Evolutionary conservation across 37 sponge, comb jelly and placozoan genomes (phyloP).

Genomic region (Bolinopsis microptera): DNA sequence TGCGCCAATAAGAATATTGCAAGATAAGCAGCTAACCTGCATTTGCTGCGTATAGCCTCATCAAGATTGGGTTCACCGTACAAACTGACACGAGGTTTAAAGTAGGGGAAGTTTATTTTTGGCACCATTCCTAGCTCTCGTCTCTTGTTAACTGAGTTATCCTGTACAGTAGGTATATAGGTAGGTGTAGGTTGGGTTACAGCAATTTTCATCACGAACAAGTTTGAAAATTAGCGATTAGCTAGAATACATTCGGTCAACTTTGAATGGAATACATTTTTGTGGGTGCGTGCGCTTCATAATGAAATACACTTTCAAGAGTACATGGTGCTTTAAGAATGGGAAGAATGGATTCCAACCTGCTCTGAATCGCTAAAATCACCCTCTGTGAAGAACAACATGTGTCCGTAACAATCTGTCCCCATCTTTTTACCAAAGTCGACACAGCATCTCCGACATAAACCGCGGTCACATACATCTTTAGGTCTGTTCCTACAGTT

Average conservation of each 20-base stretch:
- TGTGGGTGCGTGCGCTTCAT: no score
- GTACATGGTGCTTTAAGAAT: no score
- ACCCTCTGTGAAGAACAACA: slow-evolving; percentile 60
- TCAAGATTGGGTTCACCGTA: slow-evolving; percentile 63
- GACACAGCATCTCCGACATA: slow-evolving; percentile 47
- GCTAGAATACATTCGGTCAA: no score
- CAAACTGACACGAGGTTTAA: slow-evolving; percentile 32
- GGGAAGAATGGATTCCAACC: no score
- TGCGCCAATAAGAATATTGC: no score
- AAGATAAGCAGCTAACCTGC: no score
- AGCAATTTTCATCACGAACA: no score
- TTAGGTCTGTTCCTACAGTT: slow-evolving; percentile 48
- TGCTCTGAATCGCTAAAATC: slow-evolving; percentile 53
- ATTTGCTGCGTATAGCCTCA: slow-evolving; percentile 62
- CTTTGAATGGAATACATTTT: no score
- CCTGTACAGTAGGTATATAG: slow-evolving; percentile 8
- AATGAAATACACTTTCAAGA: no score
- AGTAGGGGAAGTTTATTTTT: slow-evolving; percentile 65
- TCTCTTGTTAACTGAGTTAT: slow-evolving; percentile 53
- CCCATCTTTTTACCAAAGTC: slow-evolving; percentile 41
- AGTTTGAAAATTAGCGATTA: no score
- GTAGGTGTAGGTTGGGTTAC: no score
- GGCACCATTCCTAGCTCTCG: slow-evolving; percentile 34
- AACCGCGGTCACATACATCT: slow-evolving; percentile 59
- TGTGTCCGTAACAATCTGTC: slow-evolving; percentile 58